Base-by-base conservation (phyloP, 2,113 vertebrate genomes). In the Phrynosoma platyrhinos region DNA sequence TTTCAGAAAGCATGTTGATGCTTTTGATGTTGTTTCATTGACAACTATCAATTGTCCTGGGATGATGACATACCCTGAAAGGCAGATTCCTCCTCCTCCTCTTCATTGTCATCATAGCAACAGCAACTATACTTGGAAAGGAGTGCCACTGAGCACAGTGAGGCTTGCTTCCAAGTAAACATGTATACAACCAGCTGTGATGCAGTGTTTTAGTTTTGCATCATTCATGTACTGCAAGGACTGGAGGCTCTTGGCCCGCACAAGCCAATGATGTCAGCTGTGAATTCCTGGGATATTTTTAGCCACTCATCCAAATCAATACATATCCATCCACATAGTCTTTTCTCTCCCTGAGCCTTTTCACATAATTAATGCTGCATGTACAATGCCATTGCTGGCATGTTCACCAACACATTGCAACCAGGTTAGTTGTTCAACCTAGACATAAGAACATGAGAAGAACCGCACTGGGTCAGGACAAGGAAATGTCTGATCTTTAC, bases 211-310 rank as follows among this genome's bases (percentile, higher is more conserved):
- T 36, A 2, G 32, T 76, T 36, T 32, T 77, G 36, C 21, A n/a
- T 52, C 13, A 62, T 13, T 10, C 30, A n/a, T 30, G 42, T 9
- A 10, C 21, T 66, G 10, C 8, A 13, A 18, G 25, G 71, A 82
- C 64, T 36, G 64, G 69, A 30, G 40, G 71, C 13, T 8, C 18
- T 83, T 83, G 58, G 71, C 21, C 83, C 93, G 92, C 90, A 91
- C 89, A 92, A 53, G 79, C 88, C 90, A 90, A 92, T 91, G 95
- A 94, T 93, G 93, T 95, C 94, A 94, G 93, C 91, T 90, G 93
- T 92, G 91, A 94, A 95, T 92, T 93, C 94, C 94, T 92, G 87
- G 86, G 92, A 93, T 96, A 94, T 95, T 95, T 95, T 94, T 94
- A 94, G 94, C 91, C 81, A 71, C 0, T 1, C 77, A 86, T 92